These are phyloP conservation scores for Stictonetta naevosa DNA, from an alignment of 2,113 vertebrate species.

Conservation along the genomic window DNA sequence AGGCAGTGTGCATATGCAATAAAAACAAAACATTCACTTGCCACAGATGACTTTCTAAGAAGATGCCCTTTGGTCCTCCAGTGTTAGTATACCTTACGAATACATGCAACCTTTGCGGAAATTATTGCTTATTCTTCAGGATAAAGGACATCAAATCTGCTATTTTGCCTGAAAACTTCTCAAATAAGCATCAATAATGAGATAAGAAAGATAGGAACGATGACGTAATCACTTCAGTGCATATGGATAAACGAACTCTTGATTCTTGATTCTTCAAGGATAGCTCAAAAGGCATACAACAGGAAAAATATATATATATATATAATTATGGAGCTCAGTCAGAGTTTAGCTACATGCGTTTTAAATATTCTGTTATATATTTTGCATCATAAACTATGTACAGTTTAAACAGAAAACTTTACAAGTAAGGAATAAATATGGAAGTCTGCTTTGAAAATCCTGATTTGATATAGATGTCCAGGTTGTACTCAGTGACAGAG, in stretches of 20 bases:
- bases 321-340: neutral
- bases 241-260: neutral
- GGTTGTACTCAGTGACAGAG: neutral
- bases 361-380: neutral
- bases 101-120: neutral
- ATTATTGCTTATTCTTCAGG: neutral
- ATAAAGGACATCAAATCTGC: neutral
- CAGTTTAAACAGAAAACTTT: neutral
- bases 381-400: neutral
- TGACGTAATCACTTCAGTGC: neutral
- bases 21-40: neutral
- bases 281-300: neutral
- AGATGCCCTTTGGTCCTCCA: neutral
- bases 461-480: neutral
- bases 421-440: neutral
- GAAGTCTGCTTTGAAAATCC: neutral
- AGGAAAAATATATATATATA: neutral
- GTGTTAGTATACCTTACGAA: neutral
- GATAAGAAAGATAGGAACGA: neutral
- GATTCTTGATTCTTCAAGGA: neutral
- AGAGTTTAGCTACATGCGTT: neutral
- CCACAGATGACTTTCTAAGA: neutral
- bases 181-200: neutral
- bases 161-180: neutral
- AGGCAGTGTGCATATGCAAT: neutral